Base-by-base conservation (phyloP, 2,888 invertebrate species). In the Oscheius sp. region DNA sequence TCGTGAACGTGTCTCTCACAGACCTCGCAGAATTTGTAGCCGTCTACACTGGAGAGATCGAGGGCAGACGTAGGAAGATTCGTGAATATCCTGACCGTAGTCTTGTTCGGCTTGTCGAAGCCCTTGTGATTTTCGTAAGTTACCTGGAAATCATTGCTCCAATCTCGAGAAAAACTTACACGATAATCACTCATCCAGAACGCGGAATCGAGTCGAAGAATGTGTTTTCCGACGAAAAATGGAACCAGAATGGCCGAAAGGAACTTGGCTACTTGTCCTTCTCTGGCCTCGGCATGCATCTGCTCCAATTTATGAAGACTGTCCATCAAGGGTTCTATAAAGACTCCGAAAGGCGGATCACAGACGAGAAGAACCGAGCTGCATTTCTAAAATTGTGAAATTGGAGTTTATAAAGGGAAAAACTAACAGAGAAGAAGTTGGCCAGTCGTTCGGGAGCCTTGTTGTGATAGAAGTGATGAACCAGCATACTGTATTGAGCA, bases 301-400 rank as follows among this genome's bases (percentile, higher is more conserved):
- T 74, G 35, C 59, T 79, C 76, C 74, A 87, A 77, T 57, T 79
- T 78, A n/a, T 77, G 66, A 3, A 87, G 73, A n/a, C 80, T 80
- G 32, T 78, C 77, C 68, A 85, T 65, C 29, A 87, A 72, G 4
- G 85, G 84, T 37, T 83, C 84, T 70, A 87, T 82, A 60, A 85
- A 81, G 32, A 83, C 84, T 58, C 85, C 87, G 70, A 87, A 87
- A n/a, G 87, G 87, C 33, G 87, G 87, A 76, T 87, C 87, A 55
- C 82, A 80, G 53, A 87, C 73, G 7, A 86, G 60, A 9, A 84
- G 68, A 0, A 85, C 58, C 21, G 68, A 76, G 10, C 65, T 72
- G 74, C 76, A 78, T 53, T 79, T 80, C 78, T 81, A 48, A 47
- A 58, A 13, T 21, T 21, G 35, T 10, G 13, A 58, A n/a, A n/a